A percentile compares a stretch with the other conserved stretches of the same genome.
Conservation (phyloP, 2,888 invertebrate species). For the Petrolisthes cinctipes region DNA sequence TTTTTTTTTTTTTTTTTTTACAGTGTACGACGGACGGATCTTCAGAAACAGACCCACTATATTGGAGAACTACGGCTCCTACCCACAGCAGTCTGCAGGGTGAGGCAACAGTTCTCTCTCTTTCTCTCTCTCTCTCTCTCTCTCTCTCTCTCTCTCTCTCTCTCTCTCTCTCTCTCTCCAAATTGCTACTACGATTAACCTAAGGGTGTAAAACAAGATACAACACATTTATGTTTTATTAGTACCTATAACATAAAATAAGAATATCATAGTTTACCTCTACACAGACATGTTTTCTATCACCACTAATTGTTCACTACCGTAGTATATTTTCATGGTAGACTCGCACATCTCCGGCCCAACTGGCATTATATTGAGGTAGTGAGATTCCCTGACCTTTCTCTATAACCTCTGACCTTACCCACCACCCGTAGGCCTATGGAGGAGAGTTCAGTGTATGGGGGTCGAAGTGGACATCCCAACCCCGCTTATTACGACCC, state of each 20-base stretch:
- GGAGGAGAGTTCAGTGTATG: slow-evolving; percentile 21
- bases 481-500: slow-evolving; percentile 12
- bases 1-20: background rate
- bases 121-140: slow-evolving; percentile 26
- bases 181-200: background rate
- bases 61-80: slow-evolving; percentile 39
- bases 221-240: too few relatives aligned
- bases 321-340: too few relatives aligned
- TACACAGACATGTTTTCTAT: too few relatives aligned
- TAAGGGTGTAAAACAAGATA: background rate
- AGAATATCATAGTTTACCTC: too few relatives aligned
- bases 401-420: background rate
- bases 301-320: too few relatives aligned
- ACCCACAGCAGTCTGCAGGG: slow-evolving; percentile 28
- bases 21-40: slow-evolving; percentile 38
- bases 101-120: background rate
- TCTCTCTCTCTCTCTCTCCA: background rate
- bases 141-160: slow-evolving; percentile 30
- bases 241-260: too few relatives aligned
- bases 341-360: too few relatives aligned
- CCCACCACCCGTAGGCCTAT: background rate
- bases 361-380: too few relatives aligned
- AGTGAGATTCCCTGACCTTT: too few relatives aligned
- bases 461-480: background rate
- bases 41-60: slow-evolving; percentile 45